These are phyloP conservation scores for Porphyrio hochstetteri DNA, from an alignment of 2,113 vertebrate species.

Conservation along the genomic window DNA sequence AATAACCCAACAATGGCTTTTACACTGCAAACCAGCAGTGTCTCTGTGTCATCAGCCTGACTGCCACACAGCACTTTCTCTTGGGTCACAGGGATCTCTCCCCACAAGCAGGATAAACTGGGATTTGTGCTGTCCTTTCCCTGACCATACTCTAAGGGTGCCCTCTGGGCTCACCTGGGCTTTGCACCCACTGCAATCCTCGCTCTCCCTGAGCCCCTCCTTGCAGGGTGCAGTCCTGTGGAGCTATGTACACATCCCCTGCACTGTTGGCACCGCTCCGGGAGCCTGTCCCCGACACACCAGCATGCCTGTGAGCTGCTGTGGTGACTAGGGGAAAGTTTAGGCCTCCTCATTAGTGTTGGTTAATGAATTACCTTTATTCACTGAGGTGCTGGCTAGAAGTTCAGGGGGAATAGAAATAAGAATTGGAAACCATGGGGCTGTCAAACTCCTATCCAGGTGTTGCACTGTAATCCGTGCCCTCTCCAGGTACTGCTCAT, in stretches of 20 bases:
- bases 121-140: not conserved
- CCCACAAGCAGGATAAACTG: rapidly evolving
- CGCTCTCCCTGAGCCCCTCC: not conserved
- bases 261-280: rapidly evolving
- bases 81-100: not conserved
- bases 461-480: not conserved
- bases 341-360: not conserved
- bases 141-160: not conserved
- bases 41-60: not conserved
- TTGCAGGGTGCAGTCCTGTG: not conserved
- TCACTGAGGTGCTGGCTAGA: not conserved
- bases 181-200: not conserved
- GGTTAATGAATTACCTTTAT: conserved; percentile 43
- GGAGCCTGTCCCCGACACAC: not conserved
- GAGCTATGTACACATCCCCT: not conserved
- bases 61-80: not conserved
- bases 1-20: rapidly evolving
- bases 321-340: not conserved
- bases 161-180: not conserved
- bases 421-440: not conserved
- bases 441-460: rapidly evolving
- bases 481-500: not conserved
- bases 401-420: not conserved
- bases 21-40: rapidly evolving
- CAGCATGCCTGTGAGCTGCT: not conserved